phyloP scores from a whole-genome alignment of 2,888 invertebrate species.

The Conomelus anceps region DNA sequence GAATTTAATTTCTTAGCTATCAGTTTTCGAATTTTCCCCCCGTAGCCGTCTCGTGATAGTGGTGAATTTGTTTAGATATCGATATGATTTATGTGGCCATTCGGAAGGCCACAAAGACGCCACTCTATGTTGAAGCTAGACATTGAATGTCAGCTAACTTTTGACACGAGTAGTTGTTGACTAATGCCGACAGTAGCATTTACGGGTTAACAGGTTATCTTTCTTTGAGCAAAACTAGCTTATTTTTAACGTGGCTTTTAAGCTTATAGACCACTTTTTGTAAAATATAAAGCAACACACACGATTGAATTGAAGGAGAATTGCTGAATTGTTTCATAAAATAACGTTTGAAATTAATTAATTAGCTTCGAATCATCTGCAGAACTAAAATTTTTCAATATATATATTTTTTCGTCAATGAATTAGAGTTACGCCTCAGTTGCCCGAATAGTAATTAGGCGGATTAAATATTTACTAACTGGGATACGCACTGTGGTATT shows the following conservation, averaged over 20 bases:
- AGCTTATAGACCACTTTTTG: background rate
- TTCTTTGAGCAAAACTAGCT: background rate
- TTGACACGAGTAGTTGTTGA: background rate
- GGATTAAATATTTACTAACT: too few relatives aligned
- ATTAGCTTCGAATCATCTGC: too few relatives aligned
- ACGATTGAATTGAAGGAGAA: background rate
- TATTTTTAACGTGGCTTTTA: background rate
- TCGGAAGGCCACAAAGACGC: background rate
- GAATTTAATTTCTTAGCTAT: background rate
- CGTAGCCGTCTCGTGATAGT: background rate
- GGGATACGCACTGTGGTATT: too few relatives aligned
- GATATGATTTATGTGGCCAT: background rate
- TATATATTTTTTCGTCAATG: too few relatives aligned
- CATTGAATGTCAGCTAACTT: background rate
- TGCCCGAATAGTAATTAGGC: too few relatives aligned
- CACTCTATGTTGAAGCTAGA: background rate
- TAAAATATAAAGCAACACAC: background rate
- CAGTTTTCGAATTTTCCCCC: background rate
- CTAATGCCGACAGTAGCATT: background rate
- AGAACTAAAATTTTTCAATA: too few relatives aligned
- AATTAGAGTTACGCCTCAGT: too few relatives aligned
- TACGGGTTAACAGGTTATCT: background rate
- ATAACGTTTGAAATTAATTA: too few relatives aligned
- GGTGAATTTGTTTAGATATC: background rate
- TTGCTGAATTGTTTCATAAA: too few relatives aligned